A percentile compares a stretch with the other conserved stretches of the same genome.
phyloP scores from a whole-genome alignment of 2,888 invertebrate genomes.

The Agrotis ipsilon region DNA sequence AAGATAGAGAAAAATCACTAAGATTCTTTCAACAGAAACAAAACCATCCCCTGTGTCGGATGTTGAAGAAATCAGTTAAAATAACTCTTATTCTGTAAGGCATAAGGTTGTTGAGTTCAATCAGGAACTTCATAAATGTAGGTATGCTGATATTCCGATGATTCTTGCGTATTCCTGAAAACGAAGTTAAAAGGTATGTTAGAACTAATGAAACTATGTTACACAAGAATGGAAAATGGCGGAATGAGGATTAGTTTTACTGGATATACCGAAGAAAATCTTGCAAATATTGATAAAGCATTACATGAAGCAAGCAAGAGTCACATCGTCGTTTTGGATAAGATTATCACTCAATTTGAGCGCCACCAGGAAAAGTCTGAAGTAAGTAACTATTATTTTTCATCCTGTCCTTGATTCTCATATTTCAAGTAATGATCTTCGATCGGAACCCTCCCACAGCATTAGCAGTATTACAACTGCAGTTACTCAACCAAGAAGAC shows the following conservation, averaged over 20 bases:
- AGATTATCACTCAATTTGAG: background rate
- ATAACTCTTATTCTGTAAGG: conserved; percentile 86
- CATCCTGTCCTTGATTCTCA: too few species aligned
- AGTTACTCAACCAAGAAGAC: too few species aligned
- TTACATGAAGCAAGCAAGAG: background rate
- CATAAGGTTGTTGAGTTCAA: conserved; percentile 82
- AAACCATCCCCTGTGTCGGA: conserved; percentile 87
- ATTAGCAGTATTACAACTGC: too few species aligned
- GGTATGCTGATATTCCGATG: conserved; percentile 84
- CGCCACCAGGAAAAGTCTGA: background rate
- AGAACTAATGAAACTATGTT: background rate
- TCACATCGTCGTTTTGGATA: background rate
- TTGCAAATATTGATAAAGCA: background rate
- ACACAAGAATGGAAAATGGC: too few species aligned
- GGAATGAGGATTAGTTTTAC: too few species aligned
- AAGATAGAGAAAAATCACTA: conserved; percentile 19
- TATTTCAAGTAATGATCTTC: too few species aligned
- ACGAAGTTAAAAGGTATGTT: background rate
- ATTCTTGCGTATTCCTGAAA: conserved; percentile 85
- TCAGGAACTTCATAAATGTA: conserved; percentile 81
- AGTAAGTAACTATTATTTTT: background rate
- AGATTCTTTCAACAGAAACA: conserved; percentile 81
- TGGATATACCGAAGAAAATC: background rate
- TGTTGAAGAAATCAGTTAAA: conserved; percentile 86
- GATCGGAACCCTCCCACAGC: too few species aligned